These are phyloP conservation scores for Leuctra nigra DNA, from an alignment of 2,888 invertebrate species.

Conservation along the genomic window DNA sequence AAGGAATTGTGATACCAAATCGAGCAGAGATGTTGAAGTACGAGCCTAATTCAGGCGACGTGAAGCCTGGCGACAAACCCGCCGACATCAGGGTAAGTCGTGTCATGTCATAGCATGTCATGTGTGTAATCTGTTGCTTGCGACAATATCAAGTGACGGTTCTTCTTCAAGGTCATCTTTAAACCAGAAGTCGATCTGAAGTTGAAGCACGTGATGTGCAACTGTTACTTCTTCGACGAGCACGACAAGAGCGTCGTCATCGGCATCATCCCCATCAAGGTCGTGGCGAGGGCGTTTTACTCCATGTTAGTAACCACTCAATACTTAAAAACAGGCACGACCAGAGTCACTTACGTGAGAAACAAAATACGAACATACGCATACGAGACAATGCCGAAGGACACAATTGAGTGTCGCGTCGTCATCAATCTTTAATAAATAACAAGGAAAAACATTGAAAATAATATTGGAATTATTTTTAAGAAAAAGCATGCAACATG, in stretches of 20 bases:
- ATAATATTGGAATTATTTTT: too few relatives aligned
- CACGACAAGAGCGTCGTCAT: slow-evolving; percentile 30
- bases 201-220: slow-evolving; percentile 30
- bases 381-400: too few relatives aligned
- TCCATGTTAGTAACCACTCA: slow-evolving; percentile 27
- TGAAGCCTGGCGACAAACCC: slow-evolving; percentile 31
- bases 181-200: slow-evolving; percentile 32
- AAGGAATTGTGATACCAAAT: background rate
- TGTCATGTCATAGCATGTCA: background rate
- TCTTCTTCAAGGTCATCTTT: slow-evolving; percentile 29
- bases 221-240: slow-evolving; percentile 33
- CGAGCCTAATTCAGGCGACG: slow-evolving; percentile 31
- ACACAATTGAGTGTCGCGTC: too few relatives aligned
- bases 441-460: too few relatives aligned
- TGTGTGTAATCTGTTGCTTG: background rate
- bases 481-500: too few relatives aligned
- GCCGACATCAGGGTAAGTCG: slow-evolving; percentile 27
- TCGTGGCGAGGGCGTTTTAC: slow-evolving; percentile 33
- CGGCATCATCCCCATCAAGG: slow-evolving; percentile 35
- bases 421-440: too few relatives aligned
- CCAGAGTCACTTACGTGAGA: too few relatives aligned
- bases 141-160: background rate
- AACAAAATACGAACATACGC: too few relatives aligned
- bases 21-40: slow-evolving; percentile 25
- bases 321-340: too few relatives aligned